phyloP scores from a whole-genome alignment of 2,113 vertebrate species.

The Myotis yumanensis region DNA sequence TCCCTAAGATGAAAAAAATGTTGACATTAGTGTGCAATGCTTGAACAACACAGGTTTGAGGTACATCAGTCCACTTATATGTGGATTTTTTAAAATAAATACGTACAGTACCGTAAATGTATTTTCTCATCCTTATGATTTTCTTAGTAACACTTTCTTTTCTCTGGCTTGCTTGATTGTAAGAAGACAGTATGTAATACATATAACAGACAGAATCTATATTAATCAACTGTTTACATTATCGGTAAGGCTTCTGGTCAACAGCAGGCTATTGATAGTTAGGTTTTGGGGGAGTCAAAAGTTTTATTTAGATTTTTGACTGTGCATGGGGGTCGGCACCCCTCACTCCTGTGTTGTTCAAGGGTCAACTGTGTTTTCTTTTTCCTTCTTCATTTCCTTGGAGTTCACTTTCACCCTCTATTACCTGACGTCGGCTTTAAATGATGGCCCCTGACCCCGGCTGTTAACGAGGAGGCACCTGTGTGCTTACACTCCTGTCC shows the following conservation, averaged over 20 bases:
- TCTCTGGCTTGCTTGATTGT: background rate
- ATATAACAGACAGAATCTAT: background rate
- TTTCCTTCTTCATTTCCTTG: background rate
- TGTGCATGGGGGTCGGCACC: background rate
- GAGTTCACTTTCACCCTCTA: background rate
- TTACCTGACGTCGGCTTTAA: background rate
- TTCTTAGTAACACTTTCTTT: background rate
- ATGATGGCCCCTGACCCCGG: background rate
- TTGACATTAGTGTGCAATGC: background rate
- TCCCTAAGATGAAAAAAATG: background rate
- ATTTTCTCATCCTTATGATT: background rate
- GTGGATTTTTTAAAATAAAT: background rate
- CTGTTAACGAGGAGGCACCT: background rate
- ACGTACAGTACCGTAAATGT: too few species aligned
- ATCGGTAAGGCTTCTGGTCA: background rate
- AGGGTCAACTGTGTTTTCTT: background rate
- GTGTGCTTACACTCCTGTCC: background rate
- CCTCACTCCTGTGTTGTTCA: background rate
- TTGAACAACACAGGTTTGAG: background rate
- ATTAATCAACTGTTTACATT: background rate
- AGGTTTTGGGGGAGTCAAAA: background rate
- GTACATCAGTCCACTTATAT: background rate
- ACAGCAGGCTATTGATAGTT: background rate
- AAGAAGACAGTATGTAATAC: background rate
- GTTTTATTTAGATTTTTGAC: background rate